phyloP scores from a whole-genome alignment of 1,140 invertebrate genomes.

The Hylyphantes graminicola region DNA sequence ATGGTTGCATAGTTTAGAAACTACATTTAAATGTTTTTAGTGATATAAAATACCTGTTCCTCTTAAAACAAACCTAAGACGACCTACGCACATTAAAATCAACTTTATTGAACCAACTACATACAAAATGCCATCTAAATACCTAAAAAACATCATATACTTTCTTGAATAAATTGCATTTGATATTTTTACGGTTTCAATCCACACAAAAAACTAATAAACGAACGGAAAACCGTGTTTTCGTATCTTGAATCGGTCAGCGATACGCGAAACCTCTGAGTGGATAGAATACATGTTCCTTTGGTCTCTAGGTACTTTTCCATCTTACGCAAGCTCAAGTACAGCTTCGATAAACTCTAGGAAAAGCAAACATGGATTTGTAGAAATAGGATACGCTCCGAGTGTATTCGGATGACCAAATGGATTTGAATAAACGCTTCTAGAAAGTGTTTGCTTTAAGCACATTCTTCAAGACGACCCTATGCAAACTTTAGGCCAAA shows the following conservation, averaged over 20 bases:
- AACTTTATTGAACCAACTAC: no score
- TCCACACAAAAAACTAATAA: background rate
- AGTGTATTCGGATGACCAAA: slow-evolving; percentile 32
- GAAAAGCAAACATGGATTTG: slow-evolving; percentile 44
- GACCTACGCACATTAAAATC: no score
- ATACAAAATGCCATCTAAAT: no score
- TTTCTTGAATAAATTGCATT: no score
- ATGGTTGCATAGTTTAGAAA: no score
- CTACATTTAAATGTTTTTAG: no score
- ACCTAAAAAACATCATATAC: no score
- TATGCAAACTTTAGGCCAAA: slow-evolving; percentile 20
- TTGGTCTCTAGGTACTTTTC: slow-evolving; percentile 37
- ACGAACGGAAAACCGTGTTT: background rate
- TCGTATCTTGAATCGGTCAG: slow-evolving; percentile 14
- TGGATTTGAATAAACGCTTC: slow-evolving; percentile 58
- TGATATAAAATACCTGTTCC: no score
- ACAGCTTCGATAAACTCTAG: slow-evolving; percentile 23
- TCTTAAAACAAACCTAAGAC: no score
- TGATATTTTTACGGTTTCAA: no score
- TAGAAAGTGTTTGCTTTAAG: slow-evolving; percentile 21
- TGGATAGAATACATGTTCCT: slow-evolving; percentile 26
- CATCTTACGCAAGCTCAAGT: background rate
- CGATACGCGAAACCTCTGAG: slow-evolving; percentile 19
- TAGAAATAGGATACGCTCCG: slow-evolving; percentile 46
- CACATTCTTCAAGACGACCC: slow-evolving; percentile 12